A percentile compares a stretch with the other conserved stretches of the same genome.
phyloP scores from a whole-genome alignment of 2,888 invertebrate species.

The Cephalotes varians region DNA sequence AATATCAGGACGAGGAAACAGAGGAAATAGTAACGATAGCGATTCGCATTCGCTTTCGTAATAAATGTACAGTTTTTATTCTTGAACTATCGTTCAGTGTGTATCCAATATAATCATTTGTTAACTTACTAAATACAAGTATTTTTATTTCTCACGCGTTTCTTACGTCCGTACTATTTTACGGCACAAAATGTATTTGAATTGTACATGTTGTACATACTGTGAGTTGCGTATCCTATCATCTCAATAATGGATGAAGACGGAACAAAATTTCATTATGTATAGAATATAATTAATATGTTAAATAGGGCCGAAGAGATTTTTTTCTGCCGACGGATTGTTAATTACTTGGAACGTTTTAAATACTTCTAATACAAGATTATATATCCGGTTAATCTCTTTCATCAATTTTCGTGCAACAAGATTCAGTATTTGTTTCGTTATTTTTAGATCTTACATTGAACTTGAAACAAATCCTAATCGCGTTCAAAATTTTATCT shows the following conservation, averaged over 20 bases:
- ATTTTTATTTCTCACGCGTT: slow-evolving; percentile 56
- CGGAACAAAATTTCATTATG: slow-evolving; percentile 42
- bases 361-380: slow-evolving; percentile 33
- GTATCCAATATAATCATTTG: slow-evolving; percentile 78
- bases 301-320: slow-evolving; percentile 21
- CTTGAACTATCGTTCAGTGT: slow-evolving; percentile 72
- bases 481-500: slow-evolving; percentile 15
- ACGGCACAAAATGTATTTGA: slow-evolving; percentile 48
- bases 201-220: slow-evolving; percentile 39
- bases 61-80: slow-evolving; percentile 78
- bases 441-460: background rate
- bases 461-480: slow-evolving; percentile 26
- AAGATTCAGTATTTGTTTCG: slow-evolving; percentile 3
- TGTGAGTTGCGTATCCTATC: background rate
- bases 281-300: slow-evolving; percentile 54
- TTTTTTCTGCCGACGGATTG: slow-evolving; percentile 22
- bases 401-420: slow-evolving; percentile 24
- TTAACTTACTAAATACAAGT: slow-evolving; percentile 81
- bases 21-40: background rate
- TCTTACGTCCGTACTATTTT: slow-evolving; percentile 25
- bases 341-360: slow-evolving; percentile 44
- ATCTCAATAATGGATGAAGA: slow-evolving; percentile 23
- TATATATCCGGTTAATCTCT: slow-evolving; percentile 29
- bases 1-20: background rate
- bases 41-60: slow-evolving; percentile 52